A percentile compares a stretch with the other conserved stretches of the same genome.
phyloP scores from a whole-genome alignment of 92 coral and sea anemone genomes.

The Meandrina meandrites region DNA sequence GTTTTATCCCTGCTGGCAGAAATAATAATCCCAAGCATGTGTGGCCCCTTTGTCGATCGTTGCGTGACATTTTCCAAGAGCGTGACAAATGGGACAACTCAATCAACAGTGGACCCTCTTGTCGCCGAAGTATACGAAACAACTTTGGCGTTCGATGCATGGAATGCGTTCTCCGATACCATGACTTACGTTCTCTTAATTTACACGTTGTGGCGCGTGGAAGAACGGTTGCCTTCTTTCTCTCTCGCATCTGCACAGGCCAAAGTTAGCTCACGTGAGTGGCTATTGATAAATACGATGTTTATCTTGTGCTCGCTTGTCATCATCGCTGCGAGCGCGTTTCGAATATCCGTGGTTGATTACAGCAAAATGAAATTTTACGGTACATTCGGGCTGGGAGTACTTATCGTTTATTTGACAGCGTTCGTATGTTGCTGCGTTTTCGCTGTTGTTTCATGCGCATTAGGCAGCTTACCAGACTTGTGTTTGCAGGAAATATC shows the following conservation, averaged over 20 bases:
- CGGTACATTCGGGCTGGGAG: not conserved
- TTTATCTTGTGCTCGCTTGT: not conserved
- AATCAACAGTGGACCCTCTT: not conserved
- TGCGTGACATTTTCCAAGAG: not conserved
- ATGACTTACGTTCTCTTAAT: constrained; percentile 16
- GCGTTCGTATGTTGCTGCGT: constrained; percentile 22
- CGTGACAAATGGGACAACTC: not conserved
- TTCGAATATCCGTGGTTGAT: not conserved
- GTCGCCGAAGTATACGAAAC: not conserved
- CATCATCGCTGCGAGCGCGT: constrained; percentile 2
- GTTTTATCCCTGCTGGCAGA: constrained; percentile 12
- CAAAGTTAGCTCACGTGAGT: constrained; percentile 1
- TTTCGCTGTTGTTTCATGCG: constrained; percentile 26
- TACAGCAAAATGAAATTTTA: not conserved
- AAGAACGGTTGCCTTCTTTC: constrained; percentile 8
- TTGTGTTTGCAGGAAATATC: constrained; percentile 4
- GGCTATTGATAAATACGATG: constrained; percentile 4
- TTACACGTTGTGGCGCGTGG: not conserved
- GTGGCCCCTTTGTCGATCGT: constrained; percentile 24
- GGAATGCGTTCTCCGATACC: constrained; percentile 14
- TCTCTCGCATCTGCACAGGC: constrained; percentile 6
- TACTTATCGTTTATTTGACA: constrained; percentile 20
- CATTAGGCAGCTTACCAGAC: constrained; percentile 2
- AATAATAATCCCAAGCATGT: constrained; percentile 6
- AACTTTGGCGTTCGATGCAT: constrained; percentile 9